Conservation (phyloP, 2,888 invertebrate species). For the Conistra vaccinii region DNA sequence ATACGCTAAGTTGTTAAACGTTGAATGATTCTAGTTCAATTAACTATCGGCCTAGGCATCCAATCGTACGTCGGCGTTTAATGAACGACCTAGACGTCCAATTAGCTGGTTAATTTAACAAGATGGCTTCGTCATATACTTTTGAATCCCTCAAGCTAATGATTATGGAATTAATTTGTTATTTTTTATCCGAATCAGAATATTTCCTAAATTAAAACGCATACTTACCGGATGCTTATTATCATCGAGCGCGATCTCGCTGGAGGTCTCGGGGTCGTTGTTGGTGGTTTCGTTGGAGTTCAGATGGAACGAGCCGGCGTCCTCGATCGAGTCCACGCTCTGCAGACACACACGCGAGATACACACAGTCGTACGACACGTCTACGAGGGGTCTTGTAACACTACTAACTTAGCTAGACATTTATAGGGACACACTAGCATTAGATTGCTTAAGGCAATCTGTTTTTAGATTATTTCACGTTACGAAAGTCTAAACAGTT, state of each 20-base stretch:
- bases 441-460: slow-evolving; percentile 8
- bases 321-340: slow-evolving; percentile 97
- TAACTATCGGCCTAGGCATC: too few relatives aligned
- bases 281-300: slow-evolving; percentile 94
- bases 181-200: background rate
- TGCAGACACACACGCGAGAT: slow-evolving; percentile 77
- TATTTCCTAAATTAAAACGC: background rate
- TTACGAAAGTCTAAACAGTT: background rate
- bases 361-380: slow-evolving; percentile 31
- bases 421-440: slow-evolving; percentile 22
- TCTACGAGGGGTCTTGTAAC: slow-evolving; percentile 3
- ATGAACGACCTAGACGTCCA: too few relatives aligned
- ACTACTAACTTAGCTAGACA: slow-evolving; percentile 40
- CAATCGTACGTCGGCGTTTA: too few relatives aligned
- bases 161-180: background rate
- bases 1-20: too few relatives aligned
- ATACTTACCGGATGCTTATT: slow-evolving; percentile 92
- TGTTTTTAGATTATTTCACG: background rate
- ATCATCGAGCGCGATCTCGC: slow-evolving; percentile 93
- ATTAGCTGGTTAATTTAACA: too few relatives aligned
- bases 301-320: slow-evolving; percentile 93
- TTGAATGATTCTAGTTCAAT: too few relatives aligned
- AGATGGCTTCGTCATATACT: too few relatives aligned
- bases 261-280: slow-evolving; percentile 93
- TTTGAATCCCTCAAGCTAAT: background rate